Conservation (phyloP, 2,888 invertebrate genomes). For the Agrilus biguttatus region DNA sequence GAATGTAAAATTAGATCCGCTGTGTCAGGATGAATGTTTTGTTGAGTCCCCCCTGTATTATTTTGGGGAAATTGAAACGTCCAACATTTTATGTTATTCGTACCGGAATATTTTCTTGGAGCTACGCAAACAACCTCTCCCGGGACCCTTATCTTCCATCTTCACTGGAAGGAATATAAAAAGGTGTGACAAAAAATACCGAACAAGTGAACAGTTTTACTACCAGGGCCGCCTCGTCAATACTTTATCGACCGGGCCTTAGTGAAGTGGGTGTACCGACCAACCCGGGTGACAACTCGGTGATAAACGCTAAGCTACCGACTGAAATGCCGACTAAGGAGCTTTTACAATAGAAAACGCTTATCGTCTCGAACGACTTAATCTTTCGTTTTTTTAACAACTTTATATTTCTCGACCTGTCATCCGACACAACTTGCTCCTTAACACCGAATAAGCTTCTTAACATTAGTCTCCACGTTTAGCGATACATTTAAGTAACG, state of each 20-base stretch:
- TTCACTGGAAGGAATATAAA: not conserved
- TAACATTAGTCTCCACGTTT: no score
- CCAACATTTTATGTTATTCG: conserved; percentile 7
- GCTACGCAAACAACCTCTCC: no score
- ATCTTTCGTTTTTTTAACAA: conserved; percentile 1
- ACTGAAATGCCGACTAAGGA: conserved; percentile 3
- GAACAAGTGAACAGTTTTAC: conserved; percentile 4
- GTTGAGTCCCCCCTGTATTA: no score
- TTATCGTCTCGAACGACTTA: conserved; percentile 3
- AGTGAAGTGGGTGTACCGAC: conserved; percentile 6
- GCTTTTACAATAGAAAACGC: conserved; percentile 1
- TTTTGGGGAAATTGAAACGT: conserved; percentile 9
- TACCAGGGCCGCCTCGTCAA: conserved; percentile 4
- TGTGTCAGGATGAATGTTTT: no score
- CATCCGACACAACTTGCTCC: no score
- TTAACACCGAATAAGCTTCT: no score
- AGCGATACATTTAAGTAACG: no score
- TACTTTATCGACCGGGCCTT: conserved; percentile 5
- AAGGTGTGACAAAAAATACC: conserved; percentile 6
- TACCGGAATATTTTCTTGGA: no score
- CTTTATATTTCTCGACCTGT: no score
- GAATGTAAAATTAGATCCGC: no score
- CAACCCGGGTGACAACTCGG: conserved; percentile 6
- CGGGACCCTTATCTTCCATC: not conserved
- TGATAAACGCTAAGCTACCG: conserved; percentile 8